Conservation (phyloP, 2,113 vertebrate species). For the Phalacrocorax brasilianus region DNA sequence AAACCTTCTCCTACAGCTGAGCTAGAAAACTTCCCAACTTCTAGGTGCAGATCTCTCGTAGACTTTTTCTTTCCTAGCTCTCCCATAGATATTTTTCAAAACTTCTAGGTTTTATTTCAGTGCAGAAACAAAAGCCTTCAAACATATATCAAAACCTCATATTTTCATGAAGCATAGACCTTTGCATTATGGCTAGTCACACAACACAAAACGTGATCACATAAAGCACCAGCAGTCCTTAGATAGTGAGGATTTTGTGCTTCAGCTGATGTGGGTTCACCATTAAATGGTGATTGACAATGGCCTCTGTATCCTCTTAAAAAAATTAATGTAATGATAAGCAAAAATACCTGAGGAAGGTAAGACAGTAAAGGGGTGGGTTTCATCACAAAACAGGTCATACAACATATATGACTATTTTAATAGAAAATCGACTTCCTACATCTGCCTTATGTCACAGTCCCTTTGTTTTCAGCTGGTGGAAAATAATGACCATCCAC, state of each 20-base stretch:
- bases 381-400: not conserved
- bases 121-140: not conserved
- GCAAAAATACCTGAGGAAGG: not conserved
- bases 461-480: not conserved
- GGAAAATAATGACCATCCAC: not conserved
- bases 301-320: not conserved
- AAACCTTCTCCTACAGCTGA: not conserved
- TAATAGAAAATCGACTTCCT: not conserved
- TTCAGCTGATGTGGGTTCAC: not conserved
- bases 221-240: not conserved
- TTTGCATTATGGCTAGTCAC: not conserved
- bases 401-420: not conserved
- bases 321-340: not conserved
- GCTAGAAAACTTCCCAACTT: not conserved
- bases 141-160: not conserved
- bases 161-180: not conserved
- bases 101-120: not conserved
- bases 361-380: not conserved
- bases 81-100: not conserved
- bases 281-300: not conserved
- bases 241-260: not conserved
- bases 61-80: not conserved
- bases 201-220: fast-evolving
- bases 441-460: not conserved
- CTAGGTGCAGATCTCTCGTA: not conserved